Conservation (phyloP, 2,797 vertebrate genomes). For the Tapirus indicus region DNA sequence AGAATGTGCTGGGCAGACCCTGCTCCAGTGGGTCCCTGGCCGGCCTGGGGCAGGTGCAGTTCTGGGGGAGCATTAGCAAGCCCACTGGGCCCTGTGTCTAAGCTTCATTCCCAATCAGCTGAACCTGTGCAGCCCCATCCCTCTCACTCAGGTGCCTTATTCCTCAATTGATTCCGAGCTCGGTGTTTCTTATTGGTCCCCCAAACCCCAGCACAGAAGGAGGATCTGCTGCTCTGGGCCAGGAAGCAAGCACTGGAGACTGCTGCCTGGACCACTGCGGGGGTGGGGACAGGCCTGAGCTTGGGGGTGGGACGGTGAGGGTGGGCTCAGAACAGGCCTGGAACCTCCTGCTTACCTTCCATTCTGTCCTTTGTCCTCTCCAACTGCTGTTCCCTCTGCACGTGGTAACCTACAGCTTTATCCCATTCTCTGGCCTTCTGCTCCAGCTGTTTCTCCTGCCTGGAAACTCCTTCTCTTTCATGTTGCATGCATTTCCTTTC, state of each 20-base stretch:
- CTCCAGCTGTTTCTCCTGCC: neutral
- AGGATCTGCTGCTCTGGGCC: neutral
- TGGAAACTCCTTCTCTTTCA: neutral
- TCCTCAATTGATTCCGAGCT: neutral
- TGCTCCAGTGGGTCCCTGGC: neutral
- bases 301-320: neutral
- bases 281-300: neutral
- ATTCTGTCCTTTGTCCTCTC: too few relatives aligned
- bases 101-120: accelerated
- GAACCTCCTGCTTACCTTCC: neutral
- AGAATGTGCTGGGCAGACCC: neutral
- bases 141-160: neutral
- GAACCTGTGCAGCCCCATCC: accelerated
- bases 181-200: neutral
- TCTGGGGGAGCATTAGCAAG: neutral
- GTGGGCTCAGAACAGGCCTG: too few relatives aligned
- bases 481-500: neutral
- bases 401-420: accelerated
- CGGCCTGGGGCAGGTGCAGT: accelerated
- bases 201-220: too few relatives aligned
- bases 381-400: neutral
- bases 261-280: neutral
- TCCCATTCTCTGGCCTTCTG: neutral
- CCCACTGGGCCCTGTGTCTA: accelerated
- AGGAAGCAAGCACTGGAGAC: too few relatives aligned